Base-by-base conservation (phyloP, 2,888 invertebrate genomes). In the Ecliptopera silaceata region DNA sequence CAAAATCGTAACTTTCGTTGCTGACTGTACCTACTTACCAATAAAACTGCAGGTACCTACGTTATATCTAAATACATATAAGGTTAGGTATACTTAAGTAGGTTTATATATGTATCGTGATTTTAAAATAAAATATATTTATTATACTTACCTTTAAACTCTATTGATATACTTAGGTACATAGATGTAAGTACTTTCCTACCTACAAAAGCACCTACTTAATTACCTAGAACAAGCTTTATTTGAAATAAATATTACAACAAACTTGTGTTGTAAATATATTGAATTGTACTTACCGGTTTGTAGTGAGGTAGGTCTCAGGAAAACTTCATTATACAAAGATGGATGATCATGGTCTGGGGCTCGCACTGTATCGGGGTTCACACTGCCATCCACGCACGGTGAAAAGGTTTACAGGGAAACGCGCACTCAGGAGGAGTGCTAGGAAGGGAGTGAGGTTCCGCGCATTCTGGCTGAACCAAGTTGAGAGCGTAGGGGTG, bases 391-490 rank as follows among this genome's bases (percentile, higher is more conserved):
- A 38, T 20, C 18, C 39, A 36, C 42, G 48, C 46, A 41, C 32
- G 12, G 20, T 10, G 44, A 34, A 45, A 34, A 39, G 42, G 50
- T 44, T 52, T 43, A 42, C 47, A 41, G 45, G 39, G 49, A 45
- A 56, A 61, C 58, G 56, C 66, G 58, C 59, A 57, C 64, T 63
- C 74, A 66, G 71, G 69, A 71, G 77, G 79, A 74, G 79, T 75
- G 86, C 78, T 77, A 70, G 74, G 64, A 67, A 71, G 74, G 79
- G 80, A 88, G 79, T 86, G 90, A 86, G 84, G 79, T 70, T 78
- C 70, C 78, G 84, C 89, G 89, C 86, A 87, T 70, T 79, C 74
- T 75, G 73, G 68, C 59, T n/a, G n/a, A n/a, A n/a, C n/a, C 70
- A 68, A 73, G 73, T 70, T 70, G 60, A 68, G 67, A 64, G 47